These are phyloP conservation scores for Troglohyphantes excavatus DNA, from an alignment of 2,888 invertebrate species.

Conservation along the genomic window DNA sequence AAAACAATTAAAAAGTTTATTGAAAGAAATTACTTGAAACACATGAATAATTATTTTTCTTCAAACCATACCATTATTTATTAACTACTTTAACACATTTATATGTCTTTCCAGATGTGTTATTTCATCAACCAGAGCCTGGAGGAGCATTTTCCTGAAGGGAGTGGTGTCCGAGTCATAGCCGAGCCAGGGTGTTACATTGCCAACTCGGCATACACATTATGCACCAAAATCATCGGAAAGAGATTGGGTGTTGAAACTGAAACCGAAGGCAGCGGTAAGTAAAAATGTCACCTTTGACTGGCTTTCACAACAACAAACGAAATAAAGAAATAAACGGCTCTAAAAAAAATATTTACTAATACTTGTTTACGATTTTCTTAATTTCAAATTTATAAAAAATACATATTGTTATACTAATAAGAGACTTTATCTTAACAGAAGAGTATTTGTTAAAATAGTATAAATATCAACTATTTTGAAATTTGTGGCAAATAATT, in stretches of 20 bases:
- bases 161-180: slow-evolving; percentile 44
- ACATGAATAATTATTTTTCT: too few relatives aligned
- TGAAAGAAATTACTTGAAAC: too few relatives aligned
- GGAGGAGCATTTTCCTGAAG: slow-evolving; percentile 66
- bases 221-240: slow-evolving; percentile 59
- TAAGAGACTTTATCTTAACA: neutral
- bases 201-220: slow-evolving; percentile 49
- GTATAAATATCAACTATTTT: too few relatives aligned
- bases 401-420: neutral
- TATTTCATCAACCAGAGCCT: slow-evolving; percentile 52
- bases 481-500: too few relatives aligned
- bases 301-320: too few relatives aligned
- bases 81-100: neutral
- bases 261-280: slow-evolving; percentile 32
- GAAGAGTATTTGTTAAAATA: too few relatives aligned
- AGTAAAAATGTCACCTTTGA: too few relatives aligned
- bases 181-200: slow-evolving; percentile 72
- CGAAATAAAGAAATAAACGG: too few relatives aligned
- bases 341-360: neutral
- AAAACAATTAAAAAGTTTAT: too few relatives aligned
- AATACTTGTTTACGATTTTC: neutral
- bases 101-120: slow-evolving; percentile 46
- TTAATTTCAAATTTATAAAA: neutral
- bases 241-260: slow-evolving; percentile 29
- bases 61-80: too few relatives aligned